Conservation (phyloP, 2,113 vertebrate genomes). For the Pelvicachromis taeniatus region DNA sequence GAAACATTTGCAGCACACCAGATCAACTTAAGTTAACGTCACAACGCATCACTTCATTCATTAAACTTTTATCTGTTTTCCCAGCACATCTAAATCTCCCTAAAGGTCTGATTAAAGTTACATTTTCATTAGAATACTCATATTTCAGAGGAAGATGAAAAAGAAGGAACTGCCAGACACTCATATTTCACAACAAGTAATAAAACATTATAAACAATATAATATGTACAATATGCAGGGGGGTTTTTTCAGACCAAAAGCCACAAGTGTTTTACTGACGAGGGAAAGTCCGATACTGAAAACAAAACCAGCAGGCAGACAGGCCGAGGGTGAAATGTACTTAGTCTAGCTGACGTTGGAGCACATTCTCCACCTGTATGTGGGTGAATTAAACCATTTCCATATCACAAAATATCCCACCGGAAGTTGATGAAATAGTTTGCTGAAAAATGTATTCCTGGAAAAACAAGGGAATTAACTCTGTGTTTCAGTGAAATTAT, state of each 20-base stretch:
- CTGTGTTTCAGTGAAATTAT: not conserved
- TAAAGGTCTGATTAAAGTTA: not conserved
- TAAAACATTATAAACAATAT: not conserved
- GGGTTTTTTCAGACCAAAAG: not conserved
- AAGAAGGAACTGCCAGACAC: not conserved
- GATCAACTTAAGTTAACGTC: not conserved
- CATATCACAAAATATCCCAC: not conserved
- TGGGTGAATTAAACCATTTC: not conserved
- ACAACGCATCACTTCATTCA: not conserved
- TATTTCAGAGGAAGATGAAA: not conserved
- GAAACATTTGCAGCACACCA: not conserved
- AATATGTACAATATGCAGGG: not conserved
- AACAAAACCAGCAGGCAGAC: not conserved
- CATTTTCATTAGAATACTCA: not conserved
- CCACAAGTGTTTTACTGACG: not conserved
- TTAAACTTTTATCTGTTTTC: not conserved
- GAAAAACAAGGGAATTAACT: not conserved
- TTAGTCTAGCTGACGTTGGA: not conserved
- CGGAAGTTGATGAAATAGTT: not conserved
- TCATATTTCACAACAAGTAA: not conserved
- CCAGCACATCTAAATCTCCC: not conserved
- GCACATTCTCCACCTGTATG: not conserved
- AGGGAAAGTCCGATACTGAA: not conserved
- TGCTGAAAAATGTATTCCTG: not conserved
- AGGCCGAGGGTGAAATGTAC: not conserved